Evolutionary conservation across 1,140 invertebrate species (phyloP).

Genomic region (Trichogramma pretiosum): DNA sequence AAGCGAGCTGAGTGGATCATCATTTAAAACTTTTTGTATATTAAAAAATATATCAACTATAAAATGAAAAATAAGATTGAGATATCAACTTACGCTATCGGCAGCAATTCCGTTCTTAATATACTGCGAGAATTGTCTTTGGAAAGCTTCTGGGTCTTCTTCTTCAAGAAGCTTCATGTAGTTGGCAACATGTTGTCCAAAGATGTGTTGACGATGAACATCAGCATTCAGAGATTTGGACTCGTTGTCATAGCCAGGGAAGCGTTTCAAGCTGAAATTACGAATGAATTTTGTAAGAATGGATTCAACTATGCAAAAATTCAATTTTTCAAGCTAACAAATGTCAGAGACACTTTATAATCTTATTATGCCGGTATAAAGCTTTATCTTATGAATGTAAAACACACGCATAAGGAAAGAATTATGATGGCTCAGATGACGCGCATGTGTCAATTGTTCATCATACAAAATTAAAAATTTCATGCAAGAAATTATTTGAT

Average conservation of each 20-base stretch:
- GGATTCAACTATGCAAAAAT: too few species aligned
- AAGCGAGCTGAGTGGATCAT: conserved; percentile 42
- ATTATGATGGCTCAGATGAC: conserved; percentile 49
- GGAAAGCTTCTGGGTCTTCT: conserved; percentile 93
- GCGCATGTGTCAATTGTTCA: conserved; percentile 56
- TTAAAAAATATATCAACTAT: conserved; percentile 2
- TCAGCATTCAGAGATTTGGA: conserved; percentile 89
- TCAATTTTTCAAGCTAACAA: conserved; percentile 8
- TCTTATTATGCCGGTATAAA: conserved; percentile 32
- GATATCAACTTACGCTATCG: conserved; percentile 74
- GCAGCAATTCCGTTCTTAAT: conserved; percentile 78
- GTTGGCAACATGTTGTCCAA: conserved; percentile 93
- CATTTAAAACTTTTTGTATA: conserved; percentile 27
- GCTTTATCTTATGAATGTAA: conserved; percentile 26
- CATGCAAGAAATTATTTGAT: too few species aligned
- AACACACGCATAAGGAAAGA: conserved; percentile 32
- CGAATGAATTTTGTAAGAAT: too few species aligned
- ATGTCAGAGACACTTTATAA: conserved; percentile 41
- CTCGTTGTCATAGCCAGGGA: conserved; percentile 94
- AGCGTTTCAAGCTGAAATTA: conserved; percentile 84
- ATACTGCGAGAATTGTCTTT: conserved; percentile 94
- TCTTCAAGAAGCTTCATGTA: conserved; percentile 92
- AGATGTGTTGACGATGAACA: conserved; percentile 91
- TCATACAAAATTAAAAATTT: too few species aligned
- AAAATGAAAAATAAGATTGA: conserved; percentile 30